A percentile compares a stretch with the other conserved stretches of the same genome.
Conservation (phyloP, 1,140 invertebrate species). For the Sweltsa coloradensis region DNA sequence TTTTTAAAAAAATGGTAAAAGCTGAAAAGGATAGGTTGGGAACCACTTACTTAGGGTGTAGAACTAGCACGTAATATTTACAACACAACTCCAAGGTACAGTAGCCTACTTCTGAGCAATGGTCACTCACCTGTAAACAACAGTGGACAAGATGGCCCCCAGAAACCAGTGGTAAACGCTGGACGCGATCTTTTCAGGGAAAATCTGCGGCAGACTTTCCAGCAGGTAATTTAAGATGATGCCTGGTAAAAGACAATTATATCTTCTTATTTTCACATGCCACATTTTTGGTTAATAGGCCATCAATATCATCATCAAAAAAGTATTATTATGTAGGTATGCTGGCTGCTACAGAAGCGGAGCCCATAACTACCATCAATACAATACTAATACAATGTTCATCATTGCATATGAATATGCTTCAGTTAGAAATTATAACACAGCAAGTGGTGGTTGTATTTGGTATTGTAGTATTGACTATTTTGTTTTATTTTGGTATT, state of each 20-base stretch:
- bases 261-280: not conserved
- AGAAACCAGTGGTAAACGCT: conserved; percentile 50
- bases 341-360: no score
- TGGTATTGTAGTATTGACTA: no score
- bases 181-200: conserved; percentile 35
- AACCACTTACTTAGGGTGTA: not conserved
- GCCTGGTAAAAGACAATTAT: conserved; percentile 36
- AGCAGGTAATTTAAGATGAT: conserved; percentile 69
- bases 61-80: not conserved
- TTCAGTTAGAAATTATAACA: no score
- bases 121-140: conserved; percentile 45
- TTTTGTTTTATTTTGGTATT: no score
- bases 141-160: conserved; percentile 44
- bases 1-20: not conserved
- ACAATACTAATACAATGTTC: not conserved
- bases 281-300: not conserved
- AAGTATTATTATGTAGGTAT: no score
- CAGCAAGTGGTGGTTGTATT: no score
- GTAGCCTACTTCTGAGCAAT: conserved; percentile 3
- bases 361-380: no score
- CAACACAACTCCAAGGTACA: not conserved
- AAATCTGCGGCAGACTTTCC: conserved; percentile 41
- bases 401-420: no score
- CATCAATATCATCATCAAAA: no score
- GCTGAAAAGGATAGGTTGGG: not conserved